Evolutionary conservation across 2,113 vertebrate species (phyloP).

Genomic region (Egretta garzetta): DNA sequence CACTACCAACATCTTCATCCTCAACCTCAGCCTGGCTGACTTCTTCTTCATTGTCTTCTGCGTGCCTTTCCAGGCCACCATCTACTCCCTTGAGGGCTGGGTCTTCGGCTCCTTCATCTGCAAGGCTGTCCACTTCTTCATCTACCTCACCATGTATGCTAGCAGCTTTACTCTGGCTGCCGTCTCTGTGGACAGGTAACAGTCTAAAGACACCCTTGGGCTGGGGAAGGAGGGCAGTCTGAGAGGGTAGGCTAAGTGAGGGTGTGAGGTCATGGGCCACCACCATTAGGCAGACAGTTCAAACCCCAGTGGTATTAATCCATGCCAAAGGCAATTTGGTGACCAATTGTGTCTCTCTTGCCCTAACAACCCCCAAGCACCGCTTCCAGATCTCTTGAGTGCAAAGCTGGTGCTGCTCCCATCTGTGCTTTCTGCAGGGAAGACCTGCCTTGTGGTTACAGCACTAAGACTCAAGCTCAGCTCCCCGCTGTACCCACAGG

Average conservation of each 20-base stretch:
- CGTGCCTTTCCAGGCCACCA: constrained; percentile 90
- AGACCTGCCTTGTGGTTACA: not conserved
- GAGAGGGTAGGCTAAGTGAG: not conserved
- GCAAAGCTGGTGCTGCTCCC: not conserved
- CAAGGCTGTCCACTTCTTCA: constrained; percentile 89
- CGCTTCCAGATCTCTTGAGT: not conserved
- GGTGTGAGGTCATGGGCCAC: not conserved
- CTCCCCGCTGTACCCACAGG: not conserved
- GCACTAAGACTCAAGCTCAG: not conserved
- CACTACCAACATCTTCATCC: constrained; percentile 89
- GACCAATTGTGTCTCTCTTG: not conserved
- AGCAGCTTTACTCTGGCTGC: constrained; percentile 90
- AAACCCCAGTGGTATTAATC: not conserved
- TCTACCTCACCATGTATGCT: constrained; percentile 91
- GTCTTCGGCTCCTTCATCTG: constrained; percentile 90
- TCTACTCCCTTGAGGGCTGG: constrained; percentile 89
- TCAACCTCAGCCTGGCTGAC: constrained; percentile 89
- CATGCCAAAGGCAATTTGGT: not conserved
- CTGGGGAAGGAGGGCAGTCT: not conserved
- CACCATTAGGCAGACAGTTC: not conserved
- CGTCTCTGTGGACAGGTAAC: constrained; percentile 86
- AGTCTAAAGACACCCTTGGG: not conserved
- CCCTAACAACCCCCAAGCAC: not conserved
- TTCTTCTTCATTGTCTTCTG: constrained; percentile 93
- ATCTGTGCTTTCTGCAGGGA: not conserved